Evolutionary conservation across 2,797 vertebrate species (phyloP), one percentile per base, ranked within the genome.

Genomic region (Myotis pilosus): DNA sequence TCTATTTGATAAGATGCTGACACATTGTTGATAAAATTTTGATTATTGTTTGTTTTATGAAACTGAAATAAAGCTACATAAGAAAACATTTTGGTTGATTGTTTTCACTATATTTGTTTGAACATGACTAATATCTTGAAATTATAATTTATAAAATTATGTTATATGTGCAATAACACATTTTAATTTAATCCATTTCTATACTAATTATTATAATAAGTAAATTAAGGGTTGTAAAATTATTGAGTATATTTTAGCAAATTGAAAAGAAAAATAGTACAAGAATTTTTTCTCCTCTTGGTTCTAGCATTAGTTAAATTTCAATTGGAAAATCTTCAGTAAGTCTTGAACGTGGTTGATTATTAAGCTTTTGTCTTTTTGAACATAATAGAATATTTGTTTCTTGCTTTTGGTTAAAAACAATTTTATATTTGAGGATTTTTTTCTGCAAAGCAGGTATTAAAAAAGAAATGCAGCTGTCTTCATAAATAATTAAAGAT

Each of bases 401-500:
- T 89, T 84, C 47, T 85, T 87, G 1, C 25, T 80, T 91, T 87
- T 87, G 30, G 19, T 87, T 89, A 87, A 89, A 95, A 87, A 96
- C 55, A 87, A 92, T 89, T 85, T 96, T n/a, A 92, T 85, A 93
- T 93, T 84, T 72, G 71, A 96, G 15, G 3, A 49, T 95, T 64
- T 94, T 94, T 94, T 89, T 22, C 55, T 94, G n/a, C 57, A 93
- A 95, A 94, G 74, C 8, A 87, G 13, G 85, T 53, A 87, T 95
- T 17, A 57, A 64, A 78, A 95, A 94, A 60, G 89, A 95, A 96
- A 96, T 93, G n/a, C 90, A 94, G 74, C 85, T 93, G 49, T 92
- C 57, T 96, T 93, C 55, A 92, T 90, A 93, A 89, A 93, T 95
- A 94, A 89, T 95, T 95, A 82, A 93, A 84, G 57, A 85, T 88